Conservation (phyloP, 2,888 invertebrate genomes). For the Caenorhabditis sp. region DNA sequence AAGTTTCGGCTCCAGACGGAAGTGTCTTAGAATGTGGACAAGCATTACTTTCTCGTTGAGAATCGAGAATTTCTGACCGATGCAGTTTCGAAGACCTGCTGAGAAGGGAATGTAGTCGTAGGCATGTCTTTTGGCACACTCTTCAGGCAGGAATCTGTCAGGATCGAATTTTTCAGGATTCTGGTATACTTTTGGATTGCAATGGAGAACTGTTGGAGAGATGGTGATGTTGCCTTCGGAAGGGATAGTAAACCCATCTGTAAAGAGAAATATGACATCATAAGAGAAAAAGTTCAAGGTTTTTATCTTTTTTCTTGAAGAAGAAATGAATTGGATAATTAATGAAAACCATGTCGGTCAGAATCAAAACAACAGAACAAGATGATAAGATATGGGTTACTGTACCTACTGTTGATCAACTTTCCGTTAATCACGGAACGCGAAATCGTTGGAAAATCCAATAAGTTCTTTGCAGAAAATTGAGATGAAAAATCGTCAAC, state of each 20-base stretch:
- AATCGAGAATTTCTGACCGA: constrained; percentile 84
- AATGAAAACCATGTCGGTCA: no score
- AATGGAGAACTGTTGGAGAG: constrained; percentile 60
- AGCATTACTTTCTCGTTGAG: constrained; percentile 83
- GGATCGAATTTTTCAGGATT: constrained; percentile 84
- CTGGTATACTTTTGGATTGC: constrained; percentile 52
- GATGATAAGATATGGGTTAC: no score
- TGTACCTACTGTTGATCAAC: no score
- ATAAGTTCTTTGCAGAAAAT: no score
- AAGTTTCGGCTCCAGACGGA: constrained; percentile 34
- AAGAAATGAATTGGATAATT: not conserved
- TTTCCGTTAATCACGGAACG: no score
- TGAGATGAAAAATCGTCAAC: no score
- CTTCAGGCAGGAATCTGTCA: constrained; percentile 84
- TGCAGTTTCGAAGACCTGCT: constrained; percentile 79
- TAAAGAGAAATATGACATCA: not conserved
- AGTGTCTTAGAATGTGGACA: constrained; percentile 42
- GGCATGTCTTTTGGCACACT: constrained; percentile 72
- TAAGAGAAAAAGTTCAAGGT: not conserved
- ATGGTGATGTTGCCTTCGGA: constrained; percentile 55
- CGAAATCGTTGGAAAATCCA: no score
- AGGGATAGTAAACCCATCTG: constrained; percentile 57
- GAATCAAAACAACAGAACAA: no score
- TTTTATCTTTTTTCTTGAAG: not conserved
- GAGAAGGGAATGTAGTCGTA: constrained; percentile 80